Conservation (phyloP, 2,888 invertebrate species). For the Cheilosia grossa region DNA sequence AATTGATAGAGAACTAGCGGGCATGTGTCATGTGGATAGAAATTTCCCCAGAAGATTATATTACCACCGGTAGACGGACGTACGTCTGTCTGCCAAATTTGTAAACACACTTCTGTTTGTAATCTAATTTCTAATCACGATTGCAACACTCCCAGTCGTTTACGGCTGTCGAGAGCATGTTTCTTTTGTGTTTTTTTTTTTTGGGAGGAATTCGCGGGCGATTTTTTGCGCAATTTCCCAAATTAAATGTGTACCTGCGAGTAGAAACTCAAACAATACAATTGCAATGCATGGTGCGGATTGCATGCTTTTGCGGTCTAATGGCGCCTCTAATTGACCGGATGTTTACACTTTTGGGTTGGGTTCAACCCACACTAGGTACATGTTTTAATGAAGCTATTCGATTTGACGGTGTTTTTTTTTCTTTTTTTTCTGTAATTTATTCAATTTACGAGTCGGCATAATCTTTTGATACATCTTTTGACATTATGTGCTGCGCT, state of each 20-base stretch:
- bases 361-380: constrained; percentile 27
- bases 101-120: constrained; percentile 3
- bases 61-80: not conserved
- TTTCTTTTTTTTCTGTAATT: constrained; percentile 1
- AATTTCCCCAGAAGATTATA: constrained; percentile 18
- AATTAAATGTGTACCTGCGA: not conserved
- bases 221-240: constrained; percentile 15
- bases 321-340: constrained; percentile 57
- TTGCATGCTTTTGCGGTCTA: constrained; percentile 21
- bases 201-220: constrained; percentile 20
- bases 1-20: not conserved
- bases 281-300: not conserved
- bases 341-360: constrained; percentile 31
- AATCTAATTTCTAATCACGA: constrained; percentile 41
- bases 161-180: constrained; percentile 8
- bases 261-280: not conserved
- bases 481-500: constrained; percentile 10
- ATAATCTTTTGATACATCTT: constrained; percentile 17
- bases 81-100: constrained; percentile 21
- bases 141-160: constrained; percentile 28
- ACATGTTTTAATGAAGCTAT: constrained; percentile 12
- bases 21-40: not conserved
- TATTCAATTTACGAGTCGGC: not conserved
- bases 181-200: not conserved
- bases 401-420: constrained; percentile 7